phyloP scores from a whole-genome alignment of 2,113 vertebrate genomes.

The Phodopus roborovskii region DNA sequence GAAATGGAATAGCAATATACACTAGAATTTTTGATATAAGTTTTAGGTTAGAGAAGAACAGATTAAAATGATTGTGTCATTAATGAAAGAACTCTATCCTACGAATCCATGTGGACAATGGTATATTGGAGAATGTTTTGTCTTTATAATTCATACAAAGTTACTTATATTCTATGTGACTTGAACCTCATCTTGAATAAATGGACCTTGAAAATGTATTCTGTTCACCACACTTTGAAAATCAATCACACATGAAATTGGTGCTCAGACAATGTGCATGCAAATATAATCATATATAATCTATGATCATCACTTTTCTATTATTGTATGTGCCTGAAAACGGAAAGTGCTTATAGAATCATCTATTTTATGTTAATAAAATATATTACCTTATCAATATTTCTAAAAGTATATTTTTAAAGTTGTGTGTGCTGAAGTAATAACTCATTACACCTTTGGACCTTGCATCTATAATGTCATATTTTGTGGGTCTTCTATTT shows the following conservation, averaged over 20 bases:
- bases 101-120: background rate
- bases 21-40: background rate
- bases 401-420: conserved; percentile 30
- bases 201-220: conserved; percentile 76
- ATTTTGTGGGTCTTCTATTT: background rate
- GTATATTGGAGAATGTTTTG: conserved; percentile 35
- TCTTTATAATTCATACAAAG: conserved; percentile 72
- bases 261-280: conserved; percentile 11
- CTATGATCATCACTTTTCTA: conserved; percentile 24
- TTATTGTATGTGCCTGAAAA: conserved; percentile 9
- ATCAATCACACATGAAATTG: conserved; percentile 71
- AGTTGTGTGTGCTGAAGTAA: background rate
- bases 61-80: background rate
- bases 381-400: conserved; percentile 39
- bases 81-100: background rate
- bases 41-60: background rate
- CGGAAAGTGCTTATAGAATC: conserved; percentile 39
- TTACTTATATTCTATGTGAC: conserved; percentile 70
- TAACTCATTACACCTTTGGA: background rate
- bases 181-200: conserved; percentile 73
- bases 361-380: conserved; percentile 47
- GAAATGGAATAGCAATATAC: background rate
- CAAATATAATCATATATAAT: conserved; percentile 33
- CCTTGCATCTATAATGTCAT: background rate
- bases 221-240: conserved; percentile 65